Base-by-base conservation (phyloP, 2,888 invertebrate genomes). In the Spialia ferax region DNA sequence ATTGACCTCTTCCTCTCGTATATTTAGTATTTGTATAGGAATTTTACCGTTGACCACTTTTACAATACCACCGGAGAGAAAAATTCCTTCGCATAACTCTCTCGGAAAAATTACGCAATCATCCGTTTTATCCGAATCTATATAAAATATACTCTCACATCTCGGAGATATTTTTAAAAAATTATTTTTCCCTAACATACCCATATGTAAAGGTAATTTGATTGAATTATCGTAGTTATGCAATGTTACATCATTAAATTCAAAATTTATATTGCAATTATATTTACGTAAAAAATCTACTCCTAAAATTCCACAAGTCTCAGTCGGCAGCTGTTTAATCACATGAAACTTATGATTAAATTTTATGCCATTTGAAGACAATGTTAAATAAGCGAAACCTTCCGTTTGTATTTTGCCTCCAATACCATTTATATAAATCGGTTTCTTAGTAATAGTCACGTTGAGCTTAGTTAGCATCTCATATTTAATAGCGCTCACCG, bases 401-500 rank as follows among this genome's bases (percentile, higher is more conserved):
- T 15, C 45, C 1, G 45, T 42, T 8, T 6, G 45, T 45, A 45
- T 18, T 15, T 45, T 45, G 1, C 45, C 45, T 7, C 15, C 45
- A 8, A 45, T 15, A 15, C 45, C 45, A 15, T 45, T 45, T 18
- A 45, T 42, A 15, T 42, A 15, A 42, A 42, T 15, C n/a, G 42
- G 42, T 42, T 42, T 42, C 42, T 15, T 42, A 15, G 15, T 42
- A 42, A 42, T 45, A 0, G 45, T 8, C 1, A 45, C 8, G 45
- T 45, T 45, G 5, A 42, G 15, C 45, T 15, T 45, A 8, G 6
- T 45, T 10, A 15, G 45, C 45, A 2, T 45, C 15, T 45, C 45
- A 22, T 61, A 38, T 60, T 69, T 71, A 13, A 70, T 45, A 18
- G 56, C 61, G 23, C 66, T 68, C 10, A 71, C 38, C 13, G 70